Evolutionary conservation across 2,888 invertebrate genomes (phyloP).

Genomic region (Polietes domitor): DNA sequence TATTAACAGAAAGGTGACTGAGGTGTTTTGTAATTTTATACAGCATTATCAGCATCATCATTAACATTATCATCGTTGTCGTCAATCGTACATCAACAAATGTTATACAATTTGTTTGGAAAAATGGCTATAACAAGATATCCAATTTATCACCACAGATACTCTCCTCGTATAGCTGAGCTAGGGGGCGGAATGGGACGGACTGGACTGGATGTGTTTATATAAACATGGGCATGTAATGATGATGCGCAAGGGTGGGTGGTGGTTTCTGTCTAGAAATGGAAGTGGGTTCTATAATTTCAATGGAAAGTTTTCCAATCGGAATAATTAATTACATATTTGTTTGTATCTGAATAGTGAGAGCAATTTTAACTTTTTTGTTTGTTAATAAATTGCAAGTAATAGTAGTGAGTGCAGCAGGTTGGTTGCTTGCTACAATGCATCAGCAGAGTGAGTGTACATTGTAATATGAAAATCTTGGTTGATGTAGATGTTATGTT

Average conservation of each 20-base stretch:
- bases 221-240: neutral
- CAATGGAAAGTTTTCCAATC: conserved; percentile 2
- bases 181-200: neutral
- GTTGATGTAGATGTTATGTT: no score
- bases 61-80: neutral
- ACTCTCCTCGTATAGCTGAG: neutral
- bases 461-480: no score
- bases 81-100: neutral
- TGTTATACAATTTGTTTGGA: neutral
- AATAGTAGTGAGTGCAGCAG: neutral
- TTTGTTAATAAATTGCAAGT: neutral
- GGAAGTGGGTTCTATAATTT: neutral
- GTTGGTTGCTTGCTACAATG: neutral
- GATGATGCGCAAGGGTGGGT: neutral
- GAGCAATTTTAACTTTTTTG: neutral
- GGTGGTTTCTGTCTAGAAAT: no score
- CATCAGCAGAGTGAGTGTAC: no score
- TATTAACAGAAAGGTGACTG: neutral
- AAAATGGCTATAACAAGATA: conserved; percentile 27
- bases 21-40: conserved; percentile 27
- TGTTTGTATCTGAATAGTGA: no score
- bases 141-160: conserved; percentile 13
- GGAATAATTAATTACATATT: neutral
- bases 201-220: neutral
- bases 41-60: neutral